Percentiles rank a stretch among this genome's conserved stretches.
Conservation (phyloP, 2,797 vertebrate genomes). For the Sphenopsis melanotis region DNA sequence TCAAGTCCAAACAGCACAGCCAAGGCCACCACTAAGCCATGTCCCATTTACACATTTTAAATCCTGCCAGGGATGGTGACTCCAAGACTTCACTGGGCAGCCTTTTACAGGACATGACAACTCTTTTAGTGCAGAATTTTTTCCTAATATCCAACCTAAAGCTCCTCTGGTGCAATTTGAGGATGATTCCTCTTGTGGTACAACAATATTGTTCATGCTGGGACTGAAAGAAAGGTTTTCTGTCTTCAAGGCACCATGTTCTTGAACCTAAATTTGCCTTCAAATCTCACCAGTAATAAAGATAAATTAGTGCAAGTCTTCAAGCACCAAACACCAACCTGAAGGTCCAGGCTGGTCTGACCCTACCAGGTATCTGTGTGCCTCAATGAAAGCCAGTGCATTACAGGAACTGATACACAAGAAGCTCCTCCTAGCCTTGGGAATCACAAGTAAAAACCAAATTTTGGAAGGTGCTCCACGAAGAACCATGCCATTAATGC, state of each 20-base stretch:
- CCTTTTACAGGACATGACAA: not conserved
- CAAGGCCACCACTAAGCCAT: not conserved
- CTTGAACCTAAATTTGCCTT: not conserved
- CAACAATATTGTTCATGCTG: not conserved
- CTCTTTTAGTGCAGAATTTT: not conserved
- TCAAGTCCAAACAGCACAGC: not conserved
- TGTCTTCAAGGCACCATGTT: not conserved
- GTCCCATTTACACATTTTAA: not conserved
- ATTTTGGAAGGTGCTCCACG: not conserved
- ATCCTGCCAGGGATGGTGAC: not conserved
- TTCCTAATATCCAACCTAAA: not conserved
- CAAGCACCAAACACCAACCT: not conserved
- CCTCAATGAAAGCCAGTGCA: not conserved
- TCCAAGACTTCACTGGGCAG: not conserved
- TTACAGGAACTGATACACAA: not conserved
- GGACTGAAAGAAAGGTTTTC: not conserved
- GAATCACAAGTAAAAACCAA: not conserved
- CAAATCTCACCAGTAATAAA: not conserved
- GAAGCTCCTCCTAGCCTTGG: not conserved
- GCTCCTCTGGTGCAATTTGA: not conserved
- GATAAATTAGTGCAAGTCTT: not conserved
- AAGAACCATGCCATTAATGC: not conserved
- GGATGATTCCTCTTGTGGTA: not conserved
- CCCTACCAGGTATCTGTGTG: not conserved
- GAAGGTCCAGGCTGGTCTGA: not conserved